A percentile compares a stretch with the other conserved stretches of the same genome.
These are phyloP conservation scores for Tonatia bakeri DNA, from an alignment of 2,113 vertebrate species.

Conservation along the genomic window DNA sequence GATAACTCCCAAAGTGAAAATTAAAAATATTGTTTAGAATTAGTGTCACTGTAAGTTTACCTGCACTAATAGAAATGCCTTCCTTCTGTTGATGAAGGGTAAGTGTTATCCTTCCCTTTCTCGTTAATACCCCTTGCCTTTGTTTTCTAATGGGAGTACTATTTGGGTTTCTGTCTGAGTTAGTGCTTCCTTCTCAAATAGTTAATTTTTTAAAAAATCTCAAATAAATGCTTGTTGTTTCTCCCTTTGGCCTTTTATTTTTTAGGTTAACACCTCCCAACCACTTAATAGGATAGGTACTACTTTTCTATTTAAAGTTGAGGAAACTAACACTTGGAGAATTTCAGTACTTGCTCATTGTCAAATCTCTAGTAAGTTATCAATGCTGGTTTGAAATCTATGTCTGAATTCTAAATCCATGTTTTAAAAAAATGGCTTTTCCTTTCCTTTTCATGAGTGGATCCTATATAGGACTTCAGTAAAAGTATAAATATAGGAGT, in stretches of 20 bases:
- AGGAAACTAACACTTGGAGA: not conserved
- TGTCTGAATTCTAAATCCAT: not conserved
- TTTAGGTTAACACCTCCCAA: not conserved
- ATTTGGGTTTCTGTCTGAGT: not conserved
- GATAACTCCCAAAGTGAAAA: not conserved
- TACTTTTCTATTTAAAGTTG: not conserved
- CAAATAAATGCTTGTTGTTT: not conserved
- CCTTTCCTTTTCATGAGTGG: not conserved
- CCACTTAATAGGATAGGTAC: not conserved
- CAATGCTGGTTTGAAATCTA: not conserved
- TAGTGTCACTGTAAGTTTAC: not conserved
- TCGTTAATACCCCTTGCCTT: not conserved
- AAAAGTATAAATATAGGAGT: not conserved
- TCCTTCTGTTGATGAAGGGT: not conserved
- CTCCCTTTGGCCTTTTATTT: not conserved
- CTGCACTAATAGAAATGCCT: not conserved
- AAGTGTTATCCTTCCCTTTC: not conserved
- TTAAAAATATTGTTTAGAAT: not conserved
- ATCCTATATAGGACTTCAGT: not conserved
- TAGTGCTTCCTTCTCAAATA: not conserved
- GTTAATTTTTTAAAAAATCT: not conserved
- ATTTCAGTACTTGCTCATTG: not conserved
- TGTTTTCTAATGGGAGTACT: not conserved
- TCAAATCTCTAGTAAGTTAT: not conserved
- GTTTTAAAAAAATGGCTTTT: not conserved